Evolutionary conservation across 2,113 vertebrate species (phyloP).

Genomic region (Hyla sarda): DNA sequence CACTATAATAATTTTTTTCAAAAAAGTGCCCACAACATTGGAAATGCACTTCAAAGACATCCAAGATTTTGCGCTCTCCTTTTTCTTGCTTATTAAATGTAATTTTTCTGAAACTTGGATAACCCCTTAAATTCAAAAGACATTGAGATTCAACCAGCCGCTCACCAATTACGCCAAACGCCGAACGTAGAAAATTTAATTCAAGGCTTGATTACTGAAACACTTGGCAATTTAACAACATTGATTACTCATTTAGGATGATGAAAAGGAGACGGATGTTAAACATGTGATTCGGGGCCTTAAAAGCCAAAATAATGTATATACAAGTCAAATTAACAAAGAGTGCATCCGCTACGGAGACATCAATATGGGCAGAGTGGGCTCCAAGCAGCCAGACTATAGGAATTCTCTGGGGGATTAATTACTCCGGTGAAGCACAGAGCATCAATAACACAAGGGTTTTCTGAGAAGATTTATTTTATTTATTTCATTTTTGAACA

Average conservation of each 20-base stretch:
- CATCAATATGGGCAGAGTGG: slow-evolving; percentile 13
- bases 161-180: slow-evolving; percentile 55
- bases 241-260: slow-evolving; percentile 58
- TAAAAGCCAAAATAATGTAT: slow-evolving; percentile 44
- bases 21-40: too few relatives aligned
- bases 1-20: too few relatives aligned
- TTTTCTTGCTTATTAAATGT: too few relatives aligned
- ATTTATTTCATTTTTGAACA: not conserved
- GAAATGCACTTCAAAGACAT: too few relatives aligned
- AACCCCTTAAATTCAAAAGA: slow-evolving; percentile 48
- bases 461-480: not conserved
- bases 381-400: not conserved
- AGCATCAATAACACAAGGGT: not conserved
- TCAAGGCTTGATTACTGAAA: slow-evolving; percentile 57
- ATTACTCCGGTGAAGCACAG: not conserved
- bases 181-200: slow-evolving; percentile 55
- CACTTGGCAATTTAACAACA: slow-evolving; percentile 57
- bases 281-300: slow-evolving; percentile 32
- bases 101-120: too few relatives aligned
- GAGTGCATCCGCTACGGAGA: slow-evolving; percentile 7
- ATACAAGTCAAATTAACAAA: slow-evolving; percentile 50
- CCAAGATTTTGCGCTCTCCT: too few relatives aligned
- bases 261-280: slow-evolving; percentile 55
- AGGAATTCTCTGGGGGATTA: not conserved
- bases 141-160: slow-evolving; percentile 54